phyloP scores from a whole-genome alignment of 2,888 invertebrate genomes.

The Drosophila dives region DNA sequence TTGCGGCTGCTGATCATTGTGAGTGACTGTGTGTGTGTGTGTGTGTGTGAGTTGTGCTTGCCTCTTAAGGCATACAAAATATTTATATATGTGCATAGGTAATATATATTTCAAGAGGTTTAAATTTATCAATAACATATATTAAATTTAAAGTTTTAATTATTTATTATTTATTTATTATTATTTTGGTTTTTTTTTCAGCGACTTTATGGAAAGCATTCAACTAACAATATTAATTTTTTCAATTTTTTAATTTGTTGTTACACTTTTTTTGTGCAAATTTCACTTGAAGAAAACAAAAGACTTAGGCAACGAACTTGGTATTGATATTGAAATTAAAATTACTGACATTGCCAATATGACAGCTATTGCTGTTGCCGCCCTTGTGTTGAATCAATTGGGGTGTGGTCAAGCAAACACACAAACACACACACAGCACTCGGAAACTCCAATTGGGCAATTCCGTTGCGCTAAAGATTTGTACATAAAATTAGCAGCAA shows the following conservation, averaged over 20 bases:
- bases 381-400: constrained; percentile 40
- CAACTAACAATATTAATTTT: constrained; percentile 16
- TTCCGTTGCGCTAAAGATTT: constrained; percentile 35
- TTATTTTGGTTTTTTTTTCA: background rate
- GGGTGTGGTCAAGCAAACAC: constrained; percentile 44
- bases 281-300: constrained; percentile 65
- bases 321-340: constrained; percentile 65
- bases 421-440: constrained; percentile 17
- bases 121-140: constrained; percentile 11
- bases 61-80: constrained; percentile 45
- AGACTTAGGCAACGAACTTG: constrained; percentile 80
- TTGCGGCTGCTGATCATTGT: constrained; percentile 16
- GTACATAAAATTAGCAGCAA: constrained; percentile 52
- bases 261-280: constrained; percentile 29
- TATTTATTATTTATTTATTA: background rate
- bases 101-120: background rate
- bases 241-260: background rate
- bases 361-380: constrained; percentile 25
- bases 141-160: background rate
- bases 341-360: constrained; percentile 50
- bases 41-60: constrained; percentile 44
- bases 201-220: background rate
- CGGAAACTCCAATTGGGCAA: constrained; percentile 38
- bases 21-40: constrained; percentile 35
- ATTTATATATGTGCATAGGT: constrained; percentile 26